A percentile compares a stretch with the other conserved stretches of the same genome.
phyloP scores from a whole-genome alignment of 2,888 invertebrate genomes.

The Amblyteles armatorius region DNA sequence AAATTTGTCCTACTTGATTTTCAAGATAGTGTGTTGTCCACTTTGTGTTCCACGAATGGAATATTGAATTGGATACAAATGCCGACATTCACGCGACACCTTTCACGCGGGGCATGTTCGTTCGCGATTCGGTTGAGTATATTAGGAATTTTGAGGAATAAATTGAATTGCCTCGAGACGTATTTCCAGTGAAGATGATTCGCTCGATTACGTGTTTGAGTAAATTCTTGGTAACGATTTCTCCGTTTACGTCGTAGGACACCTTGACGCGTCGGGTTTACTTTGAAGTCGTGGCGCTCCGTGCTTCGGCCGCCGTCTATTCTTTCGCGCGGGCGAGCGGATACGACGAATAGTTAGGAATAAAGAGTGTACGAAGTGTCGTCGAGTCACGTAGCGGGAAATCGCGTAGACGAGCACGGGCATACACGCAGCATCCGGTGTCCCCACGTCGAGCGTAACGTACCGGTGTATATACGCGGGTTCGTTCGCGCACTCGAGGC shows the following conservation, averaged over 20 bases:
- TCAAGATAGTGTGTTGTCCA: background rate
- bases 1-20: background rate
- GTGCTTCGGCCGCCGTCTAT: conserved; percentile 33
- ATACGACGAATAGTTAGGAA: conserved; percentile 60
- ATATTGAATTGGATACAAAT: background rate
- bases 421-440: conserved; percentile 81
- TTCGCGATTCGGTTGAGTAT: background rate
- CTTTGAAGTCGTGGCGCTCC: conserved; percentile 60
- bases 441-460: conserved; percentile 49
- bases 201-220: conserved; percentile 25
- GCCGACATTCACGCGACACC: background rate
- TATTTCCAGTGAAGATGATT: conserved; percentile 51
- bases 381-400: conserved; percentile 82
- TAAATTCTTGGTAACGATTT: conserved; percentile 52
- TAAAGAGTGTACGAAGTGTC: conserved; percentile 50
- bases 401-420: conserved; percentile 81
- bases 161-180: conserved; percentile 13
- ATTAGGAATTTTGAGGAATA: background rate
- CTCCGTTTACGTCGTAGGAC: conserved; percentile 47
- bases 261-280: conserved; percentile 53
- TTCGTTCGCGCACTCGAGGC: conserved; percentile 71
- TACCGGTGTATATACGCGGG: conserved; percentile 40
- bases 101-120: background rate
- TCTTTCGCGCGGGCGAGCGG: conserved; percentile 56
- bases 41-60: background rate